phyloP scores from a whole-genome alignment of 2,888 invertebrate genomes.

The Helicoverpa assulta region DNA sequence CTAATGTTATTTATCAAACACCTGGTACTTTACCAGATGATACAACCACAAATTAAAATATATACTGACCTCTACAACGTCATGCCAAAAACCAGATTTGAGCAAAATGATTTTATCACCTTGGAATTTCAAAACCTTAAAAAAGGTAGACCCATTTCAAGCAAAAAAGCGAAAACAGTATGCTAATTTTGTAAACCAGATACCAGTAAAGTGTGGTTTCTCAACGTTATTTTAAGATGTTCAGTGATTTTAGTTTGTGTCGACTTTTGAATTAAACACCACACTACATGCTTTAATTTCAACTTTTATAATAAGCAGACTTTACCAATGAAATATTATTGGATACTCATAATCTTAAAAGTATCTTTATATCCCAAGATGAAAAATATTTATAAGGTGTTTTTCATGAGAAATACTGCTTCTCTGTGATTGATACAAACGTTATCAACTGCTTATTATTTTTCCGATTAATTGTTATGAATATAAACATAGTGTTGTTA shows the following conservation, averaged over 20 bases:
- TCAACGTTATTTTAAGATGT: neutral
- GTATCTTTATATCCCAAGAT: too few species aligned
- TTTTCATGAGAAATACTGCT: neutral
- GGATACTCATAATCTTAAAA: too few species aligned
- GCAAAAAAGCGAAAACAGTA: too few species aligned
- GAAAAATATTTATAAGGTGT: too few species aligned
- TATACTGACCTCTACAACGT: neutral
- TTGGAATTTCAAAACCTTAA: too few species aligned
- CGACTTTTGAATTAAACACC: neutral
- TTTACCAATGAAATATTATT: too few species aligned
- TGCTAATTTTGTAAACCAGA: neutral
- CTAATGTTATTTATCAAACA: neutral
- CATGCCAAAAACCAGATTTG: neutral
- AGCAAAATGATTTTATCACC: neutral
- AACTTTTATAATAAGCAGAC: too few species aligned
- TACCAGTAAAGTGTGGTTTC: neutral
- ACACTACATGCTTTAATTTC: too few species aligned
- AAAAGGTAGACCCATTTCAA: too few species aligned
- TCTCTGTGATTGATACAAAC: conserved; percentile 9
- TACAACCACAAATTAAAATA: too few species aligned
- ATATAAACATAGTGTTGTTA: conserved; percentile 8
- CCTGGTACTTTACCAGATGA: neutral
- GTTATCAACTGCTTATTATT: conserved; percentile 12
- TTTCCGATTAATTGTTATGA: conserved; percentile 29
- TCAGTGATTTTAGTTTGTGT: neutral